phyloP scores from a whole-genome alignment of 2,888 invertebrate genomes.

The Zele albiditarsus region DNA sequence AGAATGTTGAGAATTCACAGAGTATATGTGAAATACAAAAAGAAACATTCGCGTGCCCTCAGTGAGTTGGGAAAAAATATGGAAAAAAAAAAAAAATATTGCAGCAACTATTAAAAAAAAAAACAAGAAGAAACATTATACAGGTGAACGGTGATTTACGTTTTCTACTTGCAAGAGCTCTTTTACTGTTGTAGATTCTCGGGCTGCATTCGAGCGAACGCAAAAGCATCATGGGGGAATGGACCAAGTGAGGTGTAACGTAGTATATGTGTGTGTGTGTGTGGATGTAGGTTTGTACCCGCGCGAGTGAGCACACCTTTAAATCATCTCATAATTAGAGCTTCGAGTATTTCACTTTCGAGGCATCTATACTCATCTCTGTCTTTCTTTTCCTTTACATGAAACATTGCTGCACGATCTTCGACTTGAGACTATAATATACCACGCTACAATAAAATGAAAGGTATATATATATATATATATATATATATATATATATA shows the following conservation, averaged over 20 bases:
- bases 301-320: conserved; percentile 37
- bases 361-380: conserved; percentile 2
- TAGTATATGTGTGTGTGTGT: neutral
- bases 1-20: neutral
- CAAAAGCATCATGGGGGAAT: neutral
- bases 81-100: neutral
- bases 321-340: conserved; percentile 57
- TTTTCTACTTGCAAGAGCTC: no score
- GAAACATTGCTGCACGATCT: conserved; percentile 12
- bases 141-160: no score
- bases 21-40: neutral
- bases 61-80: neutral
- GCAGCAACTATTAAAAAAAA: neutral
- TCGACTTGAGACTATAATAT: conserved; percentile 16
- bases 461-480: neutral
- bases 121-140: neutral
- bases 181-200: no score
- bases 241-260: neutral
- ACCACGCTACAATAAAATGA: conserved; percentile 11
- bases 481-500: neutral
- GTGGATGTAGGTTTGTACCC: neutral
- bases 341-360: conserved; percentile 53
- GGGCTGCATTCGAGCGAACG: no score
- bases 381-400: neutral
- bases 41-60: neutral